A percentile compares a stretch with the other conserved stretches of the same genome.
These are phyloP conservation scores for Zaprionus kolodkinae DNA, from an alignment of 1,140 invertebrate species.

Conservation along the genomic window DNA sequence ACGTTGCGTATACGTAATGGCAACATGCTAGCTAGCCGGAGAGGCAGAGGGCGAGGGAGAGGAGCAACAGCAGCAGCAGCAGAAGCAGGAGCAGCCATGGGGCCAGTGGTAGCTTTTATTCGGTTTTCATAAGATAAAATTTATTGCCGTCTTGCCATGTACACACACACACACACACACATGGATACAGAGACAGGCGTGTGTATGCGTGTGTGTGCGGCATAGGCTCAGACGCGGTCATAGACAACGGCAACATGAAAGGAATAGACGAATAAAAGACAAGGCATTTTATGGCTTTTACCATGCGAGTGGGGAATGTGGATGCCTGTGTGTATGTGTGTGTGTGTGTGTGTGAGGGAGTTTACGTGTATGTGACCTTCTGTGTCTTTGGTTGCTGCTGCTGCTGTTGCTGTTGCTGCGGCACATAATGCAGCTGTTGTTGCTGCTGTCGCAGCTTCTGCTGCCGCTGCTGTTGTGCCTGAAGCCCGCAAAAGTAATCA, in stretches of 20 bases:
- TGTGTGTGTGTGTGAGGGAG: not conserved
- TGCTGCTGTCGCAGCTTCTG: slow-evolving; percentile 9
- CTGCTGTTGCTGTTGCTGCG: slow-evolving; percentile 59
- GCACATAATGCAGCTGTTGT: slow-evolving; percentile 51
- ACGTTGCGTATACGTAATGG: slow-evolving; percentile 28
- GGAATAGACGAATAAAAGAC: slow-evolving; percentile 30
- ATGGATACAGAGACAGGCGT: not conserved
- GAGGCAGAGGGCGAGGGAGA: not conserved
- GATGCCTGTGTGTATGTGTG: slow-evolving; percentile 8
- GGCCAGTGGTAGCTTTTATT: slow-evolving; percentile 62
- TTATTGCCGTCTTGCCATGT: slow-evolving; percentile 76
- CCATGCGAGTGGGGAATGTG: not conserved
- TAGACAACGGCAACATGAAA: slow-evolving; percentile 22
- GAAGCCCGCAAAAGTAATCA: slow-evolving; percentile 65
- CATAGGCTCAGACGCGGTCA: slow-evolving; percentile 28
- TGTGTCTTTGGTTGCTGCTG: slow-evolving; percentile 68
- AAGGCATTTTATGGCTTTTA: slow-evolving; percentile 56
- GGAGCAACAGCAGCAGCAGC: not conserved
- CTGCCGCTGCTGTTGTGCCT: slow-evolving; percentile 3
- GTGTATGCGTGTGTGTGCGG: not conserved
- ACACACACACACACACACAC: slow-evolving; percentile 13
- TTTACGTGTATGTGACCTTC: slow-evolving; percentile 63
- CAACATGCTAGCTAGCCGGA: slow-evolving; percentile 10
- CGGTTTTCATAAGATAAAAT: slow-evolving; percentile 79
- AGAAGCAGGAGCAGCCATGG: not conserved